Percentiles rank a stretch among this genome's conserved stretches.
These are phyloP conservation scores for Pipistrellus nathusii DNA, from an alignment of 2,797 vertebrate species.

Conservation along the genomic window DNA sequence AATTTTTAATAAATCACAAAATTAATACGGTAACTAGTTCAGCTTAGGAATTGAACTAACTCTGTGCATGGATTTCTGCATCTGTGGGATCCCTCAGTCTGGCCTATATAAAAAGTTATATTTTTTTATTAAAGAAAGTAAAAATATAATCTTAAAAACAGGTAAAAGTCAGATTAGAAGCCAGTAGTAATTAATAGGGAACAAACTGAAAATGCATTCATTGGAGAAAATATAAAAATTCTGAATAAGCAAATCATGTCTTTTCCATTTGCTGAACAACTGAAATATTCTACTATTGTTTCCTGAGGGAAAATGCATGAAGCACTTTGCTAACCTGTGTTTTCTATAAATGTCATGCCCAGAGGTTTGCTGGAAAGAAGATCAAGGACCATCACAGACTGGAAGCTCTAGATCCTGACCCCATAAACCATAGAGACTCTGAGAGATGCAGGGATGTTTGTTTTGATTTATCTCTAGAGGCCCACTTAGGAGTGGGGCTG, in stretches of 20 bases:
- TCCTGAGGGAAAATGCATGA: neutral
- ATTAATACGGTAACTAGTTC: neutral
- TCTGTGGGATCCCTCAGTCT: no score
- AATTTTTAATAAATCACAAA: conserved; percentile 8
- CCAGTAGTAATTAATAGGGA: neutral
- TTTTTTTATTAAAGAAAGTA: conserved; percentile 60
- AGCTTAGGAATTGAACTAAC: neutral
- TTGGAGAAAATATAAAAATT: neutral
- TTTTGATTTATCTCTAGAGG: neutral
- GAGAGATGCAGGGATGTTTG: neutral
- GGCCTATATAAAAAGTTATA: no score
- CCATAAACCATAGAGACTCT: neutral
- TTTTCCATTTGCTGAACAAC: neutral
- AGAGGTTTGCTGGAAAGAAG: neutral
- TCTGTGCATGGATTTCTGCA: no score
- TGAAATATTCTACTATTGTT: neutral
- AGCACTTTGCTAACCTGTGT: neutral
- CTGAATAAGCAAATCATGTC: neutral
- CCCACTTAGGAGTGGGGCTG: neutral
- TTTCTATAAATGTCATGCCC: neutral
- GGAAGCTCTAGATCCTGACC: rapidly evolving
- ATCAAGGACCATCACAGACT: neutral
- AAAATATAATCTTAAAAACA: conserved; percentile 3
- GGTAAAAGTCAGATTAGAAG: conserved; percentile 26
- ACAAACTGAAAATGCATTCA: neutral